Percentiles rank a stretch among this genome's conserved stretches.
These are phyloP conservation scores for Drosophila kikkawai DNA, from an alignment of 1,140 invertebrate genomes.

Conservation along the genomic window DNA sequence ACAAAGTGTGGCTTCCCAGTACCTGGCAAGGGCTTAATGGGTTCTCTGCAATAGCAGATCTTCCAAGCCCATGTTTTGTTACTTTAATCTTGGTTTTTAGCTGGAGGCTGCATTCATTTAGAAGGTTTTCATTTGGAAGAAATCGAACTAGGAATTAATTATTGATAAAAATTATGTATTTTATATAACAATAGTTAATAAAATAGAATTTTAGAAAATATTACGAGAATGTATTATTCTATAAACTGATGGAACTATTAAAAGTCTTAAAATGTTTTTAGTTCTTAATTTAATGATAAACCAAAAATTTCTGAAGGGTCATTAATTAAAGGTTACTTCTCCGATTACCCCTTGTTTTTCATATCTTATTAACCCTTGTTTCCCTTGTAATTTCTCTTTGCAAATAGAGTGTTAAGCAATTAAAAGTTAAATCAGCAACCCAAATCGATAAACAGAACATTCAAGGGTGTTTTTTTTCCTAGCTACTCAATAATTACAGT, in stretches of 20 bases:
- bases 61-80: neutral
- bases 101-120: neutral
- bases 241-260: too few relatives aligned
- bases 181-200: too few relatives aligned
- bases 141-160: neutral
- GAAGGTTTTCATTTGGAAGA: neutral
- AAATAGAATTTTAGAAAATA: too few relatives aligned
- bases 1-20: conserved; percentile 20
- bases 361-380: neutral
- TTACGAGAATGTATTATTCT: too few relatives aligned
- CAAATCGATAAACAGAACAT: conserved; percentile 1
- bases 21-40: conserved; percentile 11
- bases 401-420: conserved; percentile 1
- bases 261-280: too few relatives aligned
- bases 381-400: neutral
- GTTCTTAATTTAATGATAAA: too few relatives aligned
- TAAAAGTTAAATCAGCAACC: neutral
- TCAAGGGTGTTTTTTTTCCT: neutral
- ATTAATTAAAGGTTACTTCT: neutral
- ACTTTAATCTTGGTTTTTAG: conserved; percentile 1
- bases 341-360: neutral
- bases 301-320: too few relatives aligned
- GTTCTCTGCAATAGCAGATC: conserved; percentile 6
- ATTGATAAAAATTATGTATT: neutral
- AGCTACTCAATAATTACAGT: conserved; percentile 26